Conservation (phyloP, 2,888 invertebrate genomes). For the Callosobruchus maculatus region DNA sequence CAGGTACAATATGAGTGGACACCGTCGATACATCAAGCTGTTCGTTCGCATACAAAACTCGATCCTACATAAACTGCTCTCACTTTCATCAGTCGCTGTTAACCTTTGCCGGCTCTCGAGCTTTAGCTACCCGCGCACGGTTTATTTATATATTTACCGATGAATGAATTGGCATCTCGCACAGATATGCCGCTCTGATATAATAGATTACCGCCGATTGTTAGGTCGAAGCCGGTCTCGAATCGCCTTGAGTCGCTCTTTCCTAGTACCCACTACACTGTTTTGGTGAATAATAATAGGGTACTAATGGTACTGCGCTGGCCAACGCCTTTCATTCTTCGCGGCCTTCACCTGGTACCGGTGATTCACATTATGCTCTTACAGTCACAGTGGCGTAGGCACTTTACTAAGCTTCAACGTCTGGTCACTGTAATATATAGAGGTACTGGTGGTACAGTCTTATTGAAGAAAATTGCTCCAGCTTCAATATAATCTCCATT, state of each 20-base stretch:
- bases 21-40: not conserved
- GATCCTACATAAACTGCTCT: not conserved
- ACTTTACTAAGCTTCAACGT: not conserved
- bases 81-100: not conserved
- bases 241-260: not conserved
- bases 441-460: too few relatives aligned
- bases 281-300: not conserved
- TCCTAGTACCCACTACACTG: not conserved
- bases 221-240: not conserved
- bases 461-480: too few relatives aligned
- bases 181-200: not conserved
- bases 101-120: not conserved
- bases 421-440: too few relatives aligned
- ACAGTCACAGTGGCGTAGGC: not conserved
- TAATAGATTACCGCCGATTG: not conserved
- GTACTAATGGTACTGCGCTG: not conserved
- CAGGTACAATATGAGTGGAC: not conserved
- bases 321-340: not conserved
- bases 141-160: not conserved
- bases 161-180: not conserved
- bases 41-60: not conserved
- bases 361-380: not conserved
- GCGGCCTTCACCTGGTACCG: not conserved
- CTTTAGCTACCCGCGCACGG: not conserved
- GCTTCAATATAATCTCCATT: too few relatives aligned